Conservation (phyloP, 2,797 vertebrate species). For the Lepilemur ruficaudatus region DNA sequence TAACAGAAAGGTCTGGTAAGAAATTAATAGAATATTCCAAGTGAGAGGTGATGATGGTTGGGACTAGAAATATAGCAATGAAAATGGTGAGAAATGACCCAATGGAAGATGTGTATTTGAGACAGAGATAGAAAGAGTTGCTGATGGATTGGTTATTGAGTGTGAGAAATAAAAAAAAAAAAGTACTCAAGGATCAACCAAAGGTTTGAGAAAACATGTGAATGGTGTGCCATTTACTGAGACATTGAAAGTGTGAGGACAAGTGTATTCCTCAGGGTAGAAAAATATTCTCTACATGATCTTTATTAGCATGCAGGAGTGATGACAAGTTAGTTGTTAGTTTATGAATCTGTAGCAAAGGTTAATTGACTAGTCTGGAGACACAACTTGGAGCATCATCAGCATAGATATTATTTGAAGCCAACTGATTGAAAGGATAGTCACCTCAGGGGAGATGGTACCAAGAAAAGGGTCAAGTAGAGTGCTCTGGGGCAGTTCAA, state of each 20-base stretch:
- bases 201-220: background rate
- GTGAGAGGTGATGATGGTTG: background rate
- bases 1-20: background rate
- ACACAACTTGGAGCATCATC: background rate
- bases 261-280: background rate
- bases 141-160: background rate
- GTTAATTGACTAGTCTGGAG: background rate
- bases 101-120: background rate
- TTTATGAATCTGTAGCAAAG: background rate
- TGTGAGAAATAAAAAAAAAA: background rate
- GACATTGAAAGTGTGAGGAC: background rate
- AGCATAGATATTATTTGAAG: background rate
- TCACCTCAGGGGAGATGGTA: too few relatives aligned
- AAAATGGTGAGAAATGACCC: background rate
- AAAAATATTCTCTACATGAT: background rate
- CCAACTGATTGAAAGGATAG: background rate
- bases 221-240: background rate
- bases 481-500: background rate
- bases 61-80: background rate
- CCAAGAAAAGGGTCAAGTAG: background rate
- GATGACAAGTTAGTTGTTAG: background rate
- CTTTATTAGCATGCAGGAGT: background rate
- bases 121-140: background rate
- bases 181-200: background rate
- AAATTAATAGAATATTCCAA: background rate